Evolutionary conservation across 2,888 invertebrate species (phyloP).

Genomic region (Latrodectus elegans): DNA sequence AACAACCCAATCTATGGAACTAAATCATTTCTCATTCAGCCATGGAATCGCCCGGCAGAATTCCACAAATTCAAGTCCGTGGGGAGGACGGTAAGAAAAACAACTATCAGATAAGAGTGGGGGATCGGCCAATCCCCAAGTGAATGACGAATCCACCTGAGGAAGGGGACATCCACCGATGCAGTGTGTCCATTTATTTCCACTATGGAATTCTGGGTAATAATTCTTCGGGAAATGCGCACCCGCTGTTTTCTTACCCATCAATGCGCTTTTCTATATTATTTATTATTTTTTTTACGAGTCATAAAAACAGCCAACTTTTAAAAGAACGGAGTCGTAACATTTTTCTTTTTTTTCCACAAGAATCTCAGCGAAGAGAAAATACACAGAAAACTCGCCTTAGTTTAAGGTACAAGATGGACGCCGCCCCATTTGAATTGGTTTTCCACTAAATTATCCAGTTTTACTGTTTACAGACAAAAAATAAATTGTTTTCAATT

Average conservation of each 20-base stretch:
- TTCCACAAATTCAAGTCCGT: too few species aligned
- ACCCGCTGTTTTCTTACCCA: not conserved
- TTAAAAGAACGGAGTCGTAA: slow-evolving; percentile 40
- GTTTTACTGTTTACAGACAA: too few species aligned
- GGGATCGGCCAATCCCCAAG: not conserved
- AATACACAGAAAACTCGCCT: slow-evolving; percentile 9
- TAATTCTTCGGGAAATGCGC: slow-evolving; percentile 23
- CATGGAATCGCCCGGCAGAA: too few species aligned
- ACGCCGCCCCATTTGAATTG: too few species aligned
- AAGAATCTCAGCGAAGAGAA: not conserved
- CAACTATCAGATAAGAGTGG: not conserved
- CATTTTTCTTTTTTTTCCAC: not conserved
- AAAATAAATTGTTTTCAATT: too few species aligned
- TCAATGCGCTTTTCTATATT: not conserved
- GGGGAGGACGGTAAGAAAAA: not conserved
- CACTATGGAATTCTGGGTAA: slow-evolving; percentile 13
- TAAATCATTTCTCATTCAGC: too few species aligned
- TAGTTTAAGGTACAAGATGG: not conserved
- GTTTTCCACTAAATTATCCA: too few species aligned
- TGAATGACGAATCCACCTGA: not conserved
- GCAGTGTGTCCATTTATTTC: slow-evolving; percentile 32
- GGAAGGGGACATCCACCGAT: slow-evolving; percentile 9
- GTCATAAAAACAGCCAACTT: slow-evolving; percentile 28
- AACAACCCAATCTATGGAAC: too few species aligned
- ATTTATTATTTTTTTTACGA: slow-evolving; percentile 17